Percentiles rank a stretch among this genome's conserved stretches.
phyloP scores from a whole-genome alignment of 2,797 vertebrate genomes.

The Phataginus tetradactyla region DNA sequence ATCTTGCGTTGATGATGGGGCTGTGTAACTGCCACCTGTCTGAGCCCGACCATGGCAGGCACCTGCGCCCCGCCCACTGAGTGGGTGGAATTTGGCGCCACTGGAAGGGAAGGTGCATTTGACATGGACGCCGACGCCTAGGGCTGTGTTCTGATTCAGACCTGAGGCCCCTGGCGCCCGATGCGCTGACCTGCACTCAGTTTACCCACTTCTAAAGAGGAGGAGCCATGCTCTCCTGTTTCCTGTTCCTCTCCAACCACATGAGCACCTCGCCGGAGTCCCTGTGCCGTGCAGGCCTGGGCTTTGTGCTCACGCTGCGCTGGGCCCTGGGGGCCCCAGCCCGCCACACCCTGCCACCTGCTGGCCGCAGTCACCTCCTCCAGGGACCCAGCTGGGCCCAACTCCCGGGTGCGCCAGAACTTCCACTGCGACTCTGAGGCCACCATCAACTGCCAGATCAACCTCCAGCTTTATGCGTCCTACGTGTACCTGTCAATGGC shows the following conservation, averaged over 20 bases:
- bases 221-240: constrained; percentile 52
- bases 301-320: neutral
- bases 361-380: neutral
- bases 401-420: constrained; percentile 92
- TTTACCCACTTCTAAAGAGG: neutral
- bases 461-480: constrained; percentile 92
- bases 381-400: constrained; percentile 61
- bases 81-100: neutral
- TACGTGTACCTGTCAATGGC: constrained; percentile 94
- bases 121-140: constrained; percentile 22
- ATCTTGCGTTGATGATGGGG: neutral
- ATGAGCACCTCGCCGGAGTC: neutral
- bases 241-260: neutral
- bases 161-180: accelerated
- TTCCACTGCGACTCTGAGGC: constrained; percentile 93
- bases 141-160: neutral
- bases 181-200: neutral
- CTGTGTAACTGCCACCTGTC: too few relatives aligned
- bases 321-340: accelerated
- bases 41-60: accelerated
- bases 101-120: neutral
- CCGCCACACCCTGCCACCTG: accelerated
- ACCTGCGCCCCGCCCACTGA: accelerated
- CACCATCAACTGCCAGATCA: constrained; percentile 93
- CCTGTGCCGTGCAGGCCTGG: neutral